Base-by-base conservation (phyloP, 1,140 invertebrate genomes). In the Lethocerus indicus region DNA sequence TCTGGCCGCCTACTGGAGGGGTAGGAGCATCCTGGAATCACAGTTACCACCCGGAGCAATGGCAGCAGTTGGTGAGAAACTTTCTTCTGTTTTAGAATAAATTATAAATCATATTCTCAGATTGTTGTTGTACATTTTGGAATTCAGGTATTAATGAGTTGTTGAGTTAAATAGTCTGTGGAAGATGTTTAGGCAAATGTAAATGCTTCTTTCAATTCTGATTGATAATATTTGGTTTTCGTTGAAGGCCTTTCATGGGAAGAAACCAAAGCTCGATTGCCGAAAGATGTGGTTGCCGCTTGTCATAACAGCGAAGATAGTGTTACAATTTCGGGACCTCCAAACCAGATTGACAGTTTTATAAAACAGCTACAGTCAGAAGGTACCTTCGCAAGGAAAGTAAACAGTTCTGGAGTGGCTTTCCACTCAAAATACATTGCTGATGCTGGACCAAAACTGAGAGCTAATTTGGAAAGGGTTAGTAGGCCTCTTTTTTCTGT, bases 361-460 rank as follows among this genome's bases (percentile, higher is more conserved):
- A 76, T 88, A 1, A 72, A 72, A 14, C 60, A 79, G 48, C 63
- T 95, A n/a, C 75, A 81, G 54, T 71, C 67, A 0, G 76, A 91
- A 62, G 77, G 79, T 9, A 76, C 92, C 25, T 96, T 97, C 65
- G 88, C 83, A 7, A 90, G 84, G 57, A 71, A 76, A 45, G 92
- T 98, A 0, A 82, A 87, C 47, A 91, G 87, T 59, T 83, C 83
- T 42, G 85, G 84, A 20, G 76, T 86, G 32, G 91, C 93, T 7
- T 98, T 97, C 72, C 94, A 98, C 68, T 94, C 88, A 57, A 82
- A 86, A 63, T 91, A 90, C 61, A 90, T 98, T 61, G 76, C 79
- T 1, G 71, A 78, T 25, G 88, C 87, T 37, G 90, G 82, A 36
- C 82, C 87, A 2, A 79, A 77, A 60, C 71, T 97, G 40, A 73